Conservation (phyloP, 2,888 invertebrate genomes). For the Thecophora atra region DNA sequence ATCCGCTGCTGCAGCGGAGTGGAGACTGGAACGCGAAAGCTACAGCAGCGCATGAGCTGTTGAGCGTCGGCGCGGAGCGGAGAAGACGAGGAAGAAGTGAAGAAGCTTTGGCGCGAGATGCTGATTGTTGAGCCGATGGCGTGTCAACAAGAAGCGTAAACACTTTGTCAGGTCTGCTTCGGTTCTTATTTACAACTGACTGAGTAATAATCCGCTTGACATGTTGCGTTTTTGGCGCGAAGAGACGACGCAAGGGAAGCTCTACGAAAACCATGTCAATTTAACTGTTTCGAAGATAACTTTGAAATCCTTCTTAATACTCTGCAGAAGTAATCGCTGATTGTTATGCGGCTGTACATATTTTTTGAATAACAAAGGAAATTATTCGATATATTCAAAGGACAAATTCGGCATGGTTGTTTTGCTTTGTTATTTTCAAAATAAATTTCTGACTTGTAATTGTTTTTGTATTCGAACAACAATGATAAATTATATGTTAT, state of each 20-base stretch:
- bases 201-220: constrained; percentile 18
- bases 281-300: too few relatives aligned
- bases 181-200: constrained; percentile 17
- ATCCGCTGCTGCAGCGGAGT: constrained; percentile 21
- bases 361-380: too few relatives aligned
- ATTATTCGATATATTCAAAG: too few relatives aligned
- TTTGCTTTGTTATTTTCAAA: too few relatives aligned
- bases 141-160: background rate
- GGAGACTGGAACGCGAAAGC: constrained; percentile 24
- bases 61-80: background rate
- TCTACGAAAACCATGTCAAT: background rate
- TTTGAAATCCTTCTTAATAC: too few relatives aligned
- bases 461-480: too few relatives aligned
- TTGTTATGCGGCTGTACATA: too few relatives aligned
- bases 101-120: background rate
- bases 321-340: too few relatives aligned
- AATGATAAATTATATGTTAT: too few relatives aligned
- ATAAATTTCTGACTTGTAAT: too few relatives aligned
- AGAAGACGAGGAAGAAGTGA: background rate
- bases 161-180: background rate
- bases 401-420: too few relatives aligned
- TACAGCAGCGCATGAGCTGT: constrained; percentile 14
- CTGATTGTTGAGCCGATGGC: constrained; percentile 6
- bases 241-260: background rate
- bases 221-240: constrained; percentile 25